These are phyloP conservation scores for Helicolenus hilgendorfi DNA, from an alignment of 2,797 vertebrate species.

Conservation along the genomic window DNA sequence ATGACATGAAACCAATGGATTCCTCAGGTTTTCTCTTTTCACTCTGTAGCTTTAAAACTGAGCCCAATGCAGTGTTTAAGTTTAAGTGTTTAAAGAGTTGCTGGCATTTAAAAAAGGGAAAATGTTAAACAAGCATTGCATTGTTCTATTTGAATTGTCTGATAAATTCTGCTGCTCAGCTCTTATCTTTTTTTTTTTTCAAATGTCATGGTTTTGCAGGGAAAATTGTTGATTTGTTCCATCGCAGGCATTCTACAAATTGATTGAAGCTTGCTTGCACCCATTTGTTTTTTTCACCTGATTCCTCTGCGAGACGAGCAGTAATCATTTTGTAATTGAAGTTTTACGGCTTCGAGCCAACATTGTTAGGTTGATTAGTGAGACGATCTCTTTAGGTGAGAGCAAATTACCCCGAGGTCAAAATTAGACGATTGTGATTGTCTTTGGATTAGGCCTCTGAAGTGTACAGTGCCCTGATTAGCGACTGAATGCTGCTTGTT, in stretches of 20 bases:
- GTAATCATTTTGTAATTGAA: slow-evolving; percentile 54
- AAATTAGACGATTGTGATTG: slow-evolving; percentile 58
- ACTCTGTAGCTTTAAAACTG: too few species aligned
- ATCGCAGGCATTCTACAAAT: slow-evolving; percentile 6
- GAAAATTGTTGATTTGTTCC: slow-evolving; percentile 8
- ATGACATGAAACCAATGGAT: too few species aligned
- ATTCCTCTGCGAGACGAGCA: slow-evolving; percentile 6
- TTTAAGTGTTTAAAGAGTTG: background rate
- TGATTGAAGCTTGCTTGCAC: slow-evolving; percentile 21
- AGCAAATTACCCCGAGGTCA: slow-evolving; percentile 51
- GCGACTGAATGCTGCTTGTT: slow-evolving; percentile 21
- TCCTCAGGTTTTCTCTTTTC: too few species aligned
- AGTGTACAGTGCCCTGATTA: slow-evolving; percentile 33
- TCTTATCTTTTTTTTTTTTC: background rate
- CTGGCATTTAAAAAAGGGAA: background rate
- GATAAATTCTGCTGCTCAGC: background rate
- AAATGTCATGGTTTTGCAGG: background rate
- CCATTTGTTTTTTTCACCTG: background rate
- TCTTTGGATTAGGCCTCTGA: slow-evolving; percentile 29
- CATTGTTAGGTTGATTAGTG: slow-evolving; percentile 60
- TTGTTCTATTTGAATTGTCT: background rate
- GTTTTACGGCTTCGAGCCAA: slow-evolving; percentile 36
- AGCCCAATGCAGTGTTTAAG: too few species aligned
- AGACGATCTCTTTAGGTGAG: slow-evolving; percentile 39
- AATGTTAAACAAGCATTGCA: background rate